These are phyloP conservation scores for Ptiloglossa arizonensis DNA, from an alignment of 1,140 invertebrate genomes.

Conservation along the genomic window DNA sequence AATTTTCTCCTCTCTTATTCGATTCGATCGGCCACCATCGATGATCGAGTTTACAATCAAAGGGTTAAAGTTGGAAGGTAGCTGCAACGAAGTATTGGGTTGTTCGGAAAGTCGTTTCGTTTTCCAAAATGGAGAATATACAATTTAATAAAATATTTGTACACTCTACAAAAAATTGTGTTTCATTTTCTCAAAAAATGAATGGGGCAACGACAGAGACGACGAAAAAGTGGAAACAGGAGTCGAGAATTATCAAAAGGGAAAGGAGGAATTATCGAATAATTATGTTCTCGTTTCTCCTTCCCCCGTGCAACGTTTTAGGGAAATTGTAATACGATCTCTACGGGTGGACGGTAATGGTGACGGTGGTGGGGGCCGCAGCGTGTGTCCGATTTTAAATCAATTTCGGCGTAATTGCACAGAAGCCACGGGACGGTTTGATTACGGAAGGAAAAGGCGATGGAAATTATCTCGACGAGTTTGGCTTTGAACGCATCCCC, in stretches of 20 bases:
- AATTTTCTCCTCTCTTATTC: no score
- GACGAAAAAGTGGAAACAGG: neutral
- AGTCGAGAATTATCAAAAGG: neutral
- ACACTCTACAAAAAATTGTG: no score
- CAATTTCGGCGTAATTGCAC: constrained; percentile 37
- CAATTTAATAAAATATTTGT: no score
- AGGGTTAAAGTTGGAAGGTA: no score
- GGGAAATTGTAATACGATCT: constrained; percentile 9
- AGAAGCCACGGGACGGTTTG: constrained; percentile 32
- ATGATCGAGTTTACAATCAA: no score
- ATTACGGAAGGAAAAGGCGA: constrained; percentile 43
- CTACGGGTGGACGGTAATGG: neutral
- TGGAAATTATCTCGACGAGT: constrained; percentile 35
- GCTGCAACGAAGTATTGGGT: no score
- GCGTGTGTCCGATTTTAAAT: constrained; percentile 40
- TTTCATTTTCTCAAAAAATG: no score
- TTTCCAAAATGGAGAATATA: no score
- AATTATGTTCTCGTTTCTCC: neutral
- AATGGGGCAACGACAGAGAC: neutral
- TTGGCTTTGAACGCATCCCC: neutral
- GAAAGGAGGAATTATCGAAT: neutral
- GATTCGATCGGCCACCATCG: no score
- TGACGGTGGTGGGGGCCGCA: no score
- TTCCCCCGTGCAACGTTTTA: neutral
- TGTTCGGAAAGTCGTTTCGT: no score